phyloP scores from a whole-genome alignment of 2,113 vertebrate species.

The Ondatra zibethicus region DNA sequence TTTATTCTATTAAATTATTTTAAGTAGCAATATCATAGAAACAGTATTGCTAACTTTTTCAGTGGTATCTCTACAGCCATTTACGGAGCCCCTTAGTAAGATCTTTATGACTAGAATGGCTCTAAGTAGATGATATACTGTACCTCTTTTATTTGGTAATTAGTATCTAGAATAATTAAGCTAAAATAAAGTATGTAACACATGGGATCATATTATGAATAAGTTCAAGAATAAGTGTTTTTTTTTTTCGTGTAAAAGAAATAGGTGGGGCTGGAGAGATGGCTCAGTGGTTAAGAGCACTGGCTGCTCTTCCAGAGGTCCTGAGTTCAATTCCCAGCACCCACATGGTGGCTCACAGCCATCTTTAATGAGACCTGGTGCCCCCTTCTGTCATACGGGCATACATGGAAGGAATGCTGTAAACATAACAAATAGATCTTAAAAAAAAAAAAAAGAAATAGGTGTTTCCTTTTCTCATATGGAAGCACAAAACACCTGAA shows the following conservation, averaged over 20 bases:
- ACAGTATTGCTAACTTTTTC: background rate
- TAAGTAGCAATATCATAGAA: slow-evolving; percentile 15
- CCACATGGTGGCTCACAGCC: too few species aligned
- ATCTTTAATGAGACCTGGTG: too few species aligned
- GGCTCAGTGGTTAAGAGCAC: too few species aligned
- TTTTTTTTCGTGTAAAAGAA: background rate
- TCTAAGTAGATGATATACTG: background rate
- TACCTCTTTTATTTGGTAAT: slow-evolving; percentile 18
- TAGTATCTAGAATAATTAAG: background rate
- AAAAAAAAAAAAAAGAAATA: background rate
- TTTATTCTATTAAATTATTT: background rate
- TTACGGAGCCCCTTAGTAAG: slow-evolving; percentile 12
- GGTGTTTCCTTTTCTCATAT: background rate
- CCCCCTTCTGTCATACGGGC: too few species aligned
- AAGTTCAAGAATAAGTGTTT: background rate
- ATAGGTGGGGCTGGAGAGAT: too few species aligned
- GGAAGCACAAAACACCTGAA: background rate
- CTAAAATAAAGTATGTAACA: background rate
- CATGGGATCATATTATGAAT: background rate
- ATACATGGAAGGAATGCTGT: too few species aligned
- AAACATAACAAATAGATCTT: too few species aligned
- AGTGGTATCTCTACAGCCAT: background rate
- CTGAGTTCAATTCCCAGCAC: too few species aligned
- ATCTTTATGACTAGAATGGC: background rate
- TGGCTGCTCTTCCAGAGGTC: too few species aligned